Percentiles rank a stretch among this genome's conserved stretches.
Conservation (phyloP, 2,888 invertebrate species). For the Hirtodrosophila duncani region DNA sequence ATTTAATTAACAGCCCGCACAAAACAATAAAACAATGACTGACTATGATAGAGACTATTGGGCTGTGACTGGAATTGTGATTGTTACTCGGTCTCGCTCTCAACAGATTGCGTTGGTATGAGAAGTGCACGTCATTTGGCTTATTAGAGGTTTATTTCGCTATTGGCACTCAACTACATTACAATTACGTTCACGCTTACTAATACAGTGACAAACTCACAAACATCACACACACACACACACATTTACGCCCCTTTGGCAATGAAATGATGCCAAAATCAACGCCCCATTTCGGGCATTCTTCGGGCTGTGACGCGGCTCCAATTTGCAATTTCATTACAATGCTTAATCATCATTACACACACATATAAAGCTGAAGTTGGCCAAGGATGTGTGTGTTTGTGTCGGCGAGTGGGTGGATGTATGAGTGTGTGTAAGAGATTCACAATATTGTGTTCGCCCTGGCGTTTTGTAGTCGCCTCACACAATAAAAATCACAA, state of each 20-base stretch:
- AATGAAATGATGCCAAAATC: constrained; percentile 53
- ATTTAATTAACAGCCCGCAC: constrained; percentile 43
- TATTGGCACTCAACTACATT: constrained; percentile 68
- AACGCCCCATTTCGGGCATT: constrained; percentile 28
- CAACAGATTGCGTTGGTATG: constrained; percentile 11
- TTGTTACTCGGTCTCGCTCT: no score
- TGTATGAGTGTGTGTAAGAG: constrained; percentile 29
- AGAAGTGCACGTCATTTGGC: constrained; percentile 68
- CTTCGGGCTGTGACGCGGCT: constrained; percentile 44
- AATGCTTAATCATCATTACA: constrained; percentile 72
- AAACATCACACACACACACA: background rate
- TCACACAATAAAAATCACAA: constrained; percentile 35
- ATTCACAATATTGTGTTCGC: constrained; percentile 64
- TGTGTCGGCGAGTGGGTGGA: background rate
- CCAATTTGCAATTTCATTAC: constrained; percentile 74
- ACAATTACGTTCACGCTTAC: constrained; percentile 43
- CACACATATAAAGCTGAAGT: background rate
- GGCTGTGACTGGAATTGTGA: background rate
- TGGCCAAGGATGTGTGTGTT: background rate
- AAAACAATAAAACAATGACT: background rate
- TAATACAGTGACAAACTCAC: constrained; percentile 2
- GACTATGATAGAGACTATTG: background rate
- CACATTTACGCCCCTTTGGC: constrained; percentile 51
- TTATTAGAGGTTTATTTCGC: constrained; percentile 68
- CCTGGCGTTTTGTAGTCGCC: constrained; percentile 41